Evolutionary conservation across 2,888 invertebrate genomes (phyloP).

Genomic region (Heliconius ismenius): DNA sequence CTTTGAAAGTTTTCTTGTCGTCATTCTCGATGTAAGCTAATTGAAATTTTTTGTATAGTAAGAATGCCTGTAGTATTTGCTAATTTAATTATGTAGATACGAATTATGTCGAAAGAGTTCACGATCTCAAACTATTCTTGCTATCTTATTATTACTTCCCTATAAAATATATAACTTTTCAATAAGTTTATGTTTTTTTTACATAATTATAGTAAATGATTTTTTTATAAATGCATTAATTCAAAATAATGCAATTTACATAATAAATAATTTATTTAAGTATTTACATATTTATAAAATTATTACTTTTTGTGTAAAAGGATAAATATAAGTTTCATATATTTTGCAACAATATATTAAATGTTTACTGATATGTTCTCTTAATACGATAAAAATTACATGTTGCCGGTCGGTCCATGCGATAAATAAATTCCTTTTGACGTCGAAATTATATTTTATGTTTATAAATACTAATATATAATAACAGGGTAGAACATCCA

Average conservation of each 20-base stretch:
- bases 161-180: not conserved
- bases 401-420: conserved; percentile 52
- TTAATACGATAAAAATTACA: conserved; percentile 65
- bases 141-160: no score
- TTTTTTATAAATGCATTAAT: not conserved
- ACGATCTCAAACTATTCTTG: no score
- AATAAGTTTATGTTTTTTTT: not conserved
- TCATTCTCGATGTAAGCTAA: no score
- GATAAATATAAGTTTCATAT: not conserved
- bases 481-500: conserved; percentile 53
- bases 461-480: conserved; percentile 69
- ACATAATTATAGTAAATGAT: not conserved
- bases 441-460: conserved; percentile 66
- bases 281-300: not conserved
- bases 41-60: no score
- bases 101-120: no score
- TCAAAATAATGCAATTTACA: not conserved
- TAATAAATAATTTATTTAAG: no score
- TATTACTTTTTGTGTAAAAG: not conserved
- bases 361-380: conserved; percentile 53
- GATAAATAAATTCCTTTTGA: conserved; percentile 63
- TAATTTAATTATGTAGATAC: no score
- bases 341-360: conserved; percentile 51
- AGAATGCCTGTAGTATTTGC: no score
- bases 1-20: no score